Evolutionary conservation across 2,797 vertebrate species (phyloP).

Genomic region (Chromobotia macracanthus): DNA sequence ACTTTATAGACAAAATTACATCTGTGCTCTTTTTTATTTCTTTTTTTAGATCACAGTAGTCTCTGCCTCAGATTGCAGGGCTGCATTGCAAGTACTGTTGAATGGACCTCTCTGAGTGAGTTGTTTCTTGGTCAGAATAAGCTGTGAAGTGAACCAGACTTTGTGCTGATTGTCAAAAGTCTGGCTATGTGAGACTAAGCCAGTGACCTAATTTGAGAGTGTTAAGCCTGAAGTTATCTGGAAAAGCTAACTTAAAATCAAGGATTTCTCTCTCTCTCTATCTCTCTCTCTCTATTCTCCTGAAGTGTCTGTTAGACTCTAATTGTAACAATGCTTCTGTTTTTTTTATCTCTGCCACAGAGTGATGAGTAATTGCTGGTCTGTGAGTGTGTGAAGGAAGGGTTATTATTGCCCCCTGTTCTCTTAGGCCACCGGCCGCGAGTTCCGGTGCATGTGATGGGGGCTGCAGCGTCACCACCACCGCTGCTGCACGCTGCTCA

Average conservation of each 20-base stretch:
- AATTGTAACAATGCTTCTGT: slow-evolving; percentile 51
- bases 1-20: not conserved
- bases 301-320: slow-evolving; percentile 23
- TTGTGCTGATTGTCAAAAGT: not conserved
- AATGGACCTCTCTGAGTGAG: too few species aligned
- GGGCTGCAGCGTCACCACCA: not conserved
- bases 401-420: slow-evolving; percentile 43
- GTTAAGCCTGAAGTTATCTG: slow-evolving; percentile 20
- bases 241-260: slow-evolving; percentile 6
- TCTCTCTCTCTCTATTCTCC: slow-evolving; percentile 1
- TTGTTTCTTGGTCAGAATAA: slow-evolving; percentile 12
- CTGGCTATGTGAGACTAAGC: not conserved
- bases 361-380: slow-evolving; percentile 55
- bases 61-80: too few species aligned
- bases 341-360: slow-evolving; percentile 42
- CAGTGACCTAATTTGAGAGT: slow-evolving; percentile 27
- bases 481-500: slow-evolving; percentile 5
- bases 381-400: slow-evolving; percentile 33
- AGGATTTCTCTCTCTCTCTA: too few species aligned
- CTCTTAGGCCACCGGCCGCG: slow-evolving; percentile 18
- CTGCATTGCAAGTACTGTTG: too few species aligned
- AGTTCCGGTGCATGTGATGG: slow-evolving; percentile 28
- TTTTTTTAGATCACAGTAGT: too few species aligned
- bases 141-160: not conserved
- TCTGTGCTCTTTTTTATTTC: not conserved